Conservation (phyloP, 2,797 vertebrate genomes). For the Hemitrygon akajei region DNA sequence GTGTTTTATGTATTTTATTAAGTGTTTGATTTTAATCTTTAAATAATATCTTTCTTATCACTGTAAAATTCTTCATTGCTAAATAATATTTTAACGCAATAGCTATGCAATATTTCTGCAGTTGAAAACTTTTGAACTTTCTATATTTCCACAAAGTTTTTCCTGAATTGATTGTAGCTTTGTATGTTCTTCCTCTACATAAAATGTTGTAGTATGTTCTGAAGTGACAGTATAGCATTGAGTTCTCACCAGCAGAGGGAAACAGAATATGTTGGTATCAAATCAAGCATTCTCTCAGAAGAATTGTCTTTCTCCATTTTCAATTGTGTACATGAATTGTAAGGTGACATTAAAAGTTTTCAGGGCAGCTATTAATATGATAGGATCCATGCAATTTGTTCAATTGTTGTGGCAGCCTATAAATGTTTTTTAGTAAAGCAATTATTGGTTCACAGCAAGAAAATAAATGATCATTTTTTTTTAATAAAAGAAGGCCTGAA, state of each 20-base stretch:
- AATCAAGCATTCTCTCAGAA: not conserved
- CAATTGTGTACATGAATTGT: not conserved
- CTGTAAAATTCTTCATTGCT: not conserved
- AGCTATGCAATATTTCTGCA: not conserved
- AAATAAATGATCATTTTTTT: not conserved
- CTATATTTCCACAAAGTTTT: not conserved
- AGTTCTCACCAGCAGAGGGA: slow-evolving; percentile 1
- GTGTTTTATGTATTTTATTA: not conserved
- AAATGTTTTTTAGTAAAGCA: not conserved
- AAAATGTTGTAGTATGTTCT: not conserved
- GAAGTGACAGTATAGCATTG: not conserved
- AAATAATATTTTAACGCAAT: not conserved
- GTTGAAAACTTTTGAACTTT: not conserved
- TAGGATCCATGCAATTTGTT: not conserved
- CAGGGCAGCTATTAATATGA: not conserved
- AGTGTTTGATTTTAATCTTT: slow-evolving; percentile 30
- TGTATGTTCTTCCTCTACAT: not conserved
- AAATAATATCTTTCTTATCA: not conserved
- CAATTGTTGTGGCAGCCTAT: not conserved
- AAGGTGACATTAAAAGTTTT: not conserved
- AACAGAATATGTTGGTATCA: not conserved
- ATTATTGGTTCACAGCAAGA: not conserved
- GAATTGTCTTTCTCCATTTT: not conserved
- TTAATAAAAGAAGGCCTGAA: not conserved
- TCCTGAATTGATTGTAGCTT: not conserved